Percentiles rank a stretch among this genome's conserved stretches.
phyloP scores from a whole-genome alignment of 2,888 invertebrate genomes.

The Seira sanloemensis region DNA sequence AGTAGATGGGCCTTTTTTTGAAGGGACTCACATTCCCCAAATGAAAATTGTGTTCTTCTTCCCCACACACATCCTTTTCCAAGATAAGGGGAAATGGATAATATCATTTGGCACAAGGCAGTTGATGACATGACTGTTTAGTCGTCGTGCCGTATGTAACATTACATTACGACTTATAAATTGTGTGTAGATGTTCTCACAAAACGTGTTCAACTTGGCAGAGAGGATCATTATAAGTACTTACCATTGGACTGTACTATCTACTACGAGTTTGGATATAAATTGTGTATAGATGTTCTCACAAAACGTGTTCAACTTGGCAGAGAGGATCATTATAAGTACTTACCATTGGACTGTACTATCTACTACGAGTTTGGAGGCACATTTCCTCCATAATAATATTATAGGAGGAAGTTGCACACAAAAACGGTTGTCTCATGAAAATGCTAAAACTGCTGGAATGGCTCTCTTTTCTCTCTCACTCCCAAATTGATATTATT shows the following conservation, averaged over 20 bases:
- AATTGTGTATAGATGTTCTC: slow-evolving; percentile 33
- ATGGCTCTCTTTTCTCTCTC: slow-evolving; percentile 38
- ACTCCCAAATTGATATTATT: slow-evolving; percentile 48
- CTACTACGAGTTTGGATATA: no score
- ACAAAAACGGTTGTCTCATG: background rate
- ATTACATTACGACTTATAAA: background rate
- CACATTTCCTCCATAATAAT: slow-evolving; percentile 41
- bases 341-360: no score
- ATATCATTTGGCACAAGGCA: slow-evolving; percentile 57
- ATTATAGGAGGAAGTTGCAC: slow-evolving; percentile 18
- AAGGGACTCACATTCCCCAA: no score
- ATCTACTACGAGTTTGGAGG: no score
- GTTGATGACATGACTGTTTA: slow-evolving; percentile 38
- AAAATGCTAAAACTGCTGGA: slow-evolving; percentile 53
- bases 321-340: background rate
- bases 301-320: background rate
- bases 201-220: background rate
- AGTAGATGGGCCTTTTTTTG: slow-evolving; percentile 16
- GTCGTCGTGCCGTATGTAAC: background rate
- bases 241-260: no score
- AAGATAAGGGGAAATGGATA: slow-evolving; percentile 20
- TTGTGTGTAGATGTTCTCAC: background rate
- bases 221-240: background rate
- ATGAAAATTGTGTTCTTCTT: slow-evolving; percentile 40
- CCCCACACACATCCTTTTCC: slow-evolving; percentile 19